Evolutionary conservation across 2,113 vertebrate species (phyloP).

Genomic region (Stegostoma tigrinum): DNA sequence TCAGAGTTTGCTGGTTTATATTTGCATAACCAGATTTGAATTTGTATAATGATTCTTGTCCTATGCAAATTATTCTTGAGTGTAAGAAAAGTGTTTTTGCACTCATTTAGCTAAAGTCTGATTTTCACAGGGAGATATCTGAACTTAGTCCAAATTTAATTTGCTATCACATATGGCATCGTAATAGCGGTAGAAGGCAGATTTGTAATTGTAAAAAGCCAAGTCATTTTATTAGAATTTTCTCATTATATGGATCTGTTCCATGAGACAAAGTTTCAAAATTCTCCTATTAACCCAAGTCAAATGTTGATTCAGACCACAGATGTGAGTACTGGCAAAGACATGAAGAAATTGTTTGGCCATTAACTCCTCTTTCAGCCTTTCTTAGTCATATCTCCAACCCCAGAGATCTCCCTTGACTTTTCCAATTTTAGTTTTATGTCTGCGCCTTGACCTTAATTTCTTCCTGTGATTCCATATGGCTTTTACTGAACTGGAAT

Average conservation of each 20-base stretch:
- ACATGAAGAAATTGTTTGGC: neutral
- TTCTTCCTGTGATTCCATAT: neutral
- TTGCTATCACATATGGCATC: neutral
- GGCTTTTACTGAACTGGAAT: constrained; percentile 12
- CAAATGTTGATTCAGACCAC: neutral
- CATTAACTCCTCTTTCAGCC: constrained; percentile 25
- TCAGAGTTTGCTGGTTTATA: neutral
- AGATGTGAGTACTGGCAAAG: constrained; percentile 10
- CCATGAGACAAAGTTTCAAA: neutral
- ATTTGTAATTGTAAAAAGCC: neutral
- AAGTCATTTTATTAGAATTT: neutral
- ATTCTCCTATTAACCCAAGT: neutral
- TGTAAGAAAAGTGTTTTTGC: neutral
- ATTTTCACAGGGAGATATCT: neutral
- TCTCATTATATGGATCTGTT: neutral
- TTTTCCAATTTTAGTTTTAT: constrained; percentile 30
- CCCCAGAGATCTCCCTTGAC: constrained; percentile 10
- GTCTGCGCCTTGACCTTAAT: constrained; percentile 25
- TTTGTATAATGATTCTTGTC: neutral
- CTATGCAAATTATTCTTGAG: too few species aligned
- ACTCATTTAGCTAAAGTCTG: neutral
- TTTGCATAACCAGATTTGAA: neutral
- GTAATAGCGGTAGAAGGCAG: neutral
- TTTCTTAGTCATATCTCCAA: neutral
- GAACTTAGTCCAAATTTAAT: neutral